A percentile compares a stretch with the other conserved stretches of the same genome.
Conservation (phyloP, 2,113 vertebrate genomes). For the Syrrhaptes paradoxus region DNA sequence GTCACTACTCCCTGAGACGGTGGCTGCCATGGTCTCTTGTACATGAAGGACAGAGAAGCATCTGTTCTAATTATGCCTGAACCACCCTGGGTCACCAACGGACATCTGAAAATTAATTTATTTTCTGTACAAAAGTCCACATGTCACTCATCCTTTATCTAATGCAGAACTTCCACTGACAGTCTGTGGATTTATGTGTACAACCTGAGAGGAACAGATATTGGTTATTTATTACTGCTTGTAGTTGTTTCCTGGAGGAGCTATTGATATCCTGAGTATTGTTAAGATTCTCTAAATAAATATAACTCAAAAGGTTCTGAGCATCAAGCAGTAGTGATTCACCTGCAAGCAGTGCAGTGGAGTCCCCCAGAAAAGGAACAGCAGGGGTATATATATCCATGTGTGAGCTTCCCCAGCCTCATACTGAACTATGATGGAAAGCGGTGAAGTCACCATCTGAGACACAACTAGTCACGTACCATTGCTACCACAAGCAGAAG, state of each 20-base stretch:
- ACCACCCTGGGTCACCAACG: neutral
- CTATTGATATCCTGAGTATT: neutral
- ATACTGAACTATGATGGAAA: neutral
- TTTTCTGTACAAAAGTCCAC: neutral
- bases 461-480: neutral
- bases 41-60: neutral
- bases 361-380: neutral
- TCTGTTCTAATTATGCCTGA: neutral
- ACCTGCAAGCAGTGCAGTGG: neutral
- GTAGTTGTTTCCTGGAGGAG: neutral
- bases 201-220: neutral
- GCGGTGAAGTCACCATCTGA: neutral
- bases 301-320: neutral
- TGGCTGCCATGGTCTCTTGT: neutral
- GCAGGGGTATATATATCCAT: neutral
- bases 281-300: neutral
- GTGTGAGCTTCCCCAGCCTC: neutral
- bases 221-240: neutral
- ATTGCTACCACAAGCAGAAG: neutral
- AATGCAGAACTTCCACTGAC: neutral
- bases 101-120: neutral
- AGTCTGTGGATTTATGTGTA: neutral
- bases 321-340: neutral
- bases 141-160: neutral
- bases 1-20: fast-evolving